These are phyloP conservation scores for Sebastes elongatus DNA, from an alignment of 2,797 vertebrate species.

Conservation along the genomic window DNA sequence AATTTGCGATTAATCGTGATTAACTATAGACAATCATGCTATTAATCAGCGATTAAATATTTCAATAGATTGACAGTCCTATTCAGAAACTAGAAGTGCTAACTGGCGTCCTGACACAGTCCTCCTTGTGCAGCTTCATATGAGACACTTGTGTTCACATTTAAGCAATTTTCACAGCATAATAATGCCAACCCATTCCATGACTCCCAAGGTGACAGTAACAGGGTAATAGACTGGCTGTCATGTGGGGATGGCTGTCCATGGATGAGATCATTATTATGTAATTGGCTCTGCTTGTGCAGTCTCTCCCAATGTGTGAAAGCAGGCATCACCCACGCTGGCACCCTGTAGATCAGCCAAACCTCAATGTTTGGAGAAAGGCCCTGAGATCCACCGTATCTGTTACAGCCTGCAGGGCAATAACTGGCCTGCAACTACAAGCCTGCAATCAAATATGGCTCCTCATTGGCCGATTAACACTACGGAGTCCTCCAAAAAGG, in stretches of 20 bases:
- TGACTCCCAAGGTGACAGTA: slow-evolving; percentile 31
- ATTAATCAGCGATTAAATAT: too few species aligned
- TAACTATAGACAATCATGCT: too few species aligned
- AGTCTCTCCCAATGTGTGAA: slow-evolving; percentile 45
- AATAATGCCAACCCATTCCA: slow-evolving; percentile 22
- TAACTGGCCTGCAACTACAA: slow-evolving; percentile 1
- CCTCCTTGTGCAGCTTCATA: slow-evolving; percentile 49
- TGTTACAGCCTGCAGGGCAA: slow-evolving; percentile 15
- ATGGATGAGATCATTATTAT: slow-evolving; percentile 51
- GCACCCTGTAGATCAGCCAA: slow-evolving; percentile 32
- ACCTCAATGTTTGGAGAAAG: slow-evolving; percentile 41
- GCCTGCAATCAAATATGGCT: neutral
- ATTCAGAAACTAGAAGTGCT: slow-evolving; percentile 67
- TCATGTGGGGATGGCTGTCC: slow-evolving; percentile 30
- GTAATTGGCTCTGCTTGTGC: slow-evolving; percentile 27
- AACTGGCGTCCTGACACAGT: slow-evolving; percentile 65
- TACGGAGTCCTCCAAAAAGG: neutral
- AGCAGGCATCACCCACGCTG: slow-evolving; percentile 23
- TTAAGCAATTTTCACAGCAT: neutral
- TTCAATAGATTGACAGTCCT: fast-evolving
- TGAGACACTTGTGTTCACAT: slow-evolving; percentile 14
- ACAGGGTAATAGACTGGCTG: slow-evolving; percentile 38
- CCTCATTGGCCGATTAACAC: slow-evolving; percentile 8
- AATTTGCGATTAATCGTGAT: too few species aligned
- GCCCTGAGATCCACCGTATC: slow-evolving; percentile 25